phyloP scores from a whole-genome alignment of 2,113 vertebrate genomes.

The Varanus komodoensis region DNA sequence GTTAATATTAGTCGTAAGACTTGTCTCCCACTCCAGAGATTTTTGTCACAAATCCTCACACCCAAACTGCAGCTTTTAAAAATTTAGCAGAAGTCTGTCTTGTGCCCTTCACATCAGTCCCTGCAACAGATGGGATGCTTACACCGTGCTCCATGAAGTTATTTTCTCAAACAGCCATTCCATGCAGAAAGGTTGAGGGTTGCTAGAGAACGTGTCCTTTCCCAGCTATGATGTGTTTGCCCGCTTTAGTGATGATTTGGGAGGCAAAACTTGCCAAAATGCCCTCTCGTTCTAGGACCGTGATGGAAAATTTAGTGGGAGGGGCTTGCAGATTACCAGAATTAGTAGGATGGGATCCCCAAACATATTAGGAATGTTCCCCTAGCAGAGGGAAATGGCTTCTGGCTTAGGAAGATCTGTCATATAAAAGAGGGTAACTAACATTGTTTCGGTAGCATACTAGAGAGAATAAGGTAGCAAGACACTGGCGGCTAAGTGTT shows the following conservation, averaged over 20 bases:
- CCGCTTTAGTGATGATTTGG: background rate
- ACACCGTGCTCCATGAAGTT: background rate
- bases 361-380: too few relatives aligned
- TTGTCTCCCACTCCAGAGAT: background rate
- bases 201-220: background rate
- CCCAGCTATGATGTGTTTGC: background rate
- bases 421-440: background rate
- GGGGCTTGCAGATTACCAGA: background rate
- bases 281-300: background rate
- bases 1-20: background rate
- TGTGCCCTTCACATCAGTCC: background rate
- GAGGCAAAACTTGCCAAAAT: background rate
- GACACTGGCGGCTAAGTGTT: fast-evolving
- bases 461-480: background rate
- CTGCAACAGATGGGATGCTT: background rate
- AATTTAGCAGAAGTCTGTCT: background rate
- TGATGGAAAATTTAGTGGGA: background rate
- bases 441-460: background rate
- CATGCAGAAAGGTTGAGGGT: background rate
- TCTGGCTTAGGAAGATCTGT: background rate
- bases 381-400: too few relatives aligned
- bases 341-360: background rate
- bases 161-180: background rate
- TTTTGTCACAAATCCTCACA: background rate
- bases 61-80: background rate